Evolutionary conservation across 2,797 vertebrate genomes (phyloP).

Genomic region (Myotis myotis): DNA sequence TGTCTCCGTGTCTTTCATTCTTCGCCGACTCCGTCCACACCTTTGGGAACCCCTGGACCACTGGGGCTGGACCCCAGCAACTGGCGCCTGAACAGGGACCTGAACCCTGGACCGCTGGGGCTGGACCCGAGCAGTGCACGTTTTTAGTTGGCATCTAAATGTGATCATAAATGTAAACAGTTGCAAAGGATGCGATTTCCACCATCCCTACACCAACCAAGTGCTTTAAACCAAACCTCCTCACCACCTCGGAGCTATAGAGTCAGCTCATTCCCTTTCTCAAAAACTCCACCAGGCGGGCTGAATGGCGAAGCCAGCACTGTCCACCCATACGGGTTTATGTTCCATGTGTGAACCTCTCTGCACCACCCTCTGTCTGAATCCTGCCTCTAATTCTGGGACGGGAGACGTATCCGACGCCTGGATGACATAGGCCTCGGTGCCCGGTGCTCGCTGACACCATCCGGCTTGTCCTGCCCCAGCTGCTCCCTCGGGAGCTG

Average conservation of each 20-base stretch:
- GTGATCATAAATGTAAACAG: background rate
- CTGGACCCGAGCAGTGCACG: too few species aligned
- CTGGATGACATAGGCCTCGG: rapidly evolving
- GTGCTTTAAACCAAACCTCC: background rate
- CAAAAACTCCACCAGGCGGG: background rate
- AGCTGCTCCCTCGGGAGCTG: background rate
- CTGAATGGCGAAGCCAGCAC: rapidly evolving
- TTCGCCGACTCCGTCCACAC: too few species aligned
- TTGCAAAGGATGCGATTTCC: background rate
- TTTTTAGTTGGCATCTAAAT: background rate
- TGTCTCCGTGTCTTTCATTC: too few species aligned
- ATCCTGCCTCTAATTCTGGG: background rate
- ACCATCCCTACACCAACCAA: background rate
- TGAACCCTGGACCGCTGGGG: too few species aligned
- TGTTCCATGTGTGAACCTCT: background rate
- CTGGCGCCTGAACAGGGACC: too few species aligned
- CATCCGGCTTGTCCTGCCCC: background rate
- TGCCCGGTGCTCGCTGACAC: background rate
- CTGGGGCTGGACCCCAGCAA: too few species aligned
- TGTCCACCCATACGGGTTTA: background rate
- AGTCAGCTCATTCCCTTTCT: too few species aligned
- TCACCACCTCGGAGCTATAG: background rate
- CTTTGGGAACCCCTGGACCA: too few species aligned
- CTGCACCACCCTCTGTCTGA: background rate
- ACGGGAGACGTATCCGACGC: rapidly evolving